These are phyloP conservation scores for Saturnia pavonia DNA, from an alignment of 2,888 invertebrate genomes.

Conservation along the genomic window DNA sequence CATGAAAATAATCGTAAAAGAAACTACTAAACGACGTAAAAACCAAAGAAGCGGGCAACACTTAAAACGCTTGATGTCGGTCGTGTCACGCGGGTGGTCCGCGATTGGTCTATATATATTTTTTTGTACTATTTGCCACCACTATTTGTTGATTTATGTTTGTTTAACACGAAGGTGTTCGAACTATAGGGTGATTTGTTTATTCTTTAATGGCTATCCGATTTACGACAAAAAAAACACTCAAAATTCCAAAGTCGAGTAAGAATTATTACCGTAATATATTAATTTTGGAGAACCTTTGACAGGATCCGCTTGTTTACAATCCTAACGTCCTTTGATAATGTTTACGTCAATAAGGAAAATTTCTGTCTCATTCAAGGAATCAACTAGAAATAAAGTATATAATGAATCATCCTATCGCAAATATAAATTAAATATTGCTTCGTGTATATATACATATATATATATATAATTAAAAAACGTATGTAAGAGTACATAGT, in stretches of 20 bases:
- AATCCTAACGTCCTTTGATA: background rate
- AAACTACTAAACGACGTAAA: background rate
- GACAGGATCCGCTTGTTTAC: slow-evolving; percentile 4
- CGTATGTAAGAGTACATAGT: no score
- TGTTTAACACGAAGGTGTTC: slow-evolving; percentile 74
- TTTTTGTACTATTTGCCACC: slow-evolving; percentile 73
- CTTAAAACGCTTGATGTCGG: slow-evolving; percentile 38
- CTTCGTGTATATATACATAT: background rate
- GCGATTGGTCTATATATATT: slow-evolving; percentile 59
- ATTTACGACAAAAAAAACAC: slow-evolving; percentile 31
- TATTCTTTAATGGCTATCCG: slow-evolving; percentile 65
- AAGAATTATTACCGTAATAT: slow-evolving; percentile 28
- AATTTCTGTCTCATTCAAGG: background rate
- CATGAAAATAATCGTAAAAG: background rate
- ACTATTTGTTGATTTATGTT: slow-evolving; percentile 72
- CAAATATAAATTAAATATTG: slow-evolving; percentile 6
- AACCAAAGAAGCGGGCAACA: slow-evolving; percentile 39
- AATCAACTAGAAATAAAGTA: background rate
- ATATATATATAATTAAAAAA: no score
- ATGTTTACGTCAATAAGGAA: slow-evolving; percentile 5
- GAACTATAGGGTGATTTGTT: slow-evolving; percentile 65
- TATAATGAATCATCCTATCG: background rate
- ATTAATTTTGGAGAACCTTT: slow-evolving; percentile 13
- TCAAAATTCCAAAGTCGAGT: slow-evolving; percentile 25
- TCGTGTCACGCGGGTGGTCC: slow-evolving; percentile 75